Conservation (phyloP, 1,140 invertebrate genomes). For the Drosophila eugracilis region DNA sequence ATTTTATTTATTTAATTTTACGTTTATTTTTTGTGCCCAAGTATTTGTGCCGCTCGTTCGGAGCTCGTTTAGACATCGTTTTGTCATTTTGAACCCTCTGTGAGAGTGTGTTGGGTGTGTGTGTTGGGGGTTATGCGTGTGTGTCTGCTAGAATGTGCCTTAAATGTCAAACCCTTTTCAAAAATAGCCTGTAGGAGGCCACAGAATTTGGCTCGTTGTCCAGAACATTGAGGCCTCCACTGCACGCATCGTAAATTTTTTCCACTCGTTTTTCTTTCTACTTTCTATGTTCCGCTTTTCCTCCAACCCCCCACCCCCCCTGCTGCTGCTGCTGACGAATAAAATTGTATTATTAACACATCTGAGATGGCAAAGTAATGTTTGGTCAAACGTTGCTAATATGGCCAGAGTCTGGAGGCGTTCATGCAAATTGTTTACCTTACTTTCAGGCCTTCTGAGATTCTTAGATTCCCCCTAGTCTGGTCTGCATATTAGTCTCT, state of each 20-base stretch:
- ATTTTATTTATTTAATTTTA: slow-evolving; percentile 44
- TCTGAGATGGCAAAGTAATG: slow-evolving; percentile 69
- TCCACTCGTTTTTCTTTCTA: slow-evolving; percentile 60
- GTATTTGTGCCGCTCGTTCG: slow-evolving; percentile 62
- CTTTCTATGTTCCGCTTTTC: slow-evolving; percentile 20
- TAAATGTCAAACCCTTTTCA: slow-evolving; percentile 82
- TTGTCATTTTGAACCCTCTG: slow-evolving; percentile 76
- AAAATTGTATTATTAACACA: slow-evolving; percentile 82
- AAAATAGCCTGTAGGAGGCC: slow-evolving; percentile 63
- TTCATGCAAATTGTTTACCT: slow-evolving; percentile 73
- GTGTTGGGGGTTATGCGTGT: slow-evolving; percentile 1
- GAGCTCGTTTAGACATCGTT: slow-evolving; percentile 79
- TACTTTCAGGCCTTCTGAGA: background rate
- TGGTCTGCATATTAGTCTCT: slow-evolving; percentile 65
- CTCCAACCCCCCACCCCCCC: background rate
- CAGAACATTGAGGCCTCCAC: slow-evolving; percentile 7
- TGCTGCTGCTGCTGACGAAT: slow-evolving; percentile 46
- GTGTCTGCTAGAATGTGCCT: slow-evolving; percentile 25
- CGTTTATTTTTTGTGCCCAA: slow-evolving; percentile 51
- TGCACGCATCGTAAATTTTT: slow-evolving; percentile 69
- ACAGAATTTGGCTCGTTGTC: slow-evolving; percentile 42
- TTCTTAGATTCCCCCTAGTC: slow-evolving; percentile 9
- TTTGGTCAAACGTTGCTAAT: slow-evolving; percentile 76
- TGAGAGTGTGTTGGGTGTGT: too few species aligned
- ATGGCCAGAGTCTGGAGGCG: slow-evolving; percentile 38